Evolutionary conservation across 2,888 invertebrate genomes (phyloP).

Genomic region (Ennomos erosarius): DNA sequence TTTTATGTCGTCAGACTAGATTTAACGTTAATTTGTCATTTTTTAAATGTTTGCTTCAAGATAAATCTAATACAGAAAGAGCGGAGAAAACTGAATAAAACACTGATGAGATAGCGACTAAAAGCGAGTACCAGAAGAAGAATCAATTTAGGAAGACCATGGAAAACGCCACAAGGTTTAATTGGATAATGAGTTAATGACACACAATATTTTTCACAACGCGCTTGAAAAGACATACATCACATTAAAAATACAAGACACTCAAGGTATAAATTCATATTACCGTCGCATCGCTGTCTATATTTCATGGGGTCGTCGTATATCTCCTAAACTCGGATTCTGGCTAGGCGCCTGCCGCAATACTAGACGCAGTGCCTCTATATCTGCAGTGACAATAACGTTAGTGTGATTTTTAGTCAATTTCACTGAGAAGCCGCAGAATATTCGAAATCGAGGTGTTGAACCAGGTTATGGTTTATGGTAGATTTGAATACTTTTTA

Average conservation of each 20-base stretch:
- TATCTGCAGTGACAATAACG: conserved; percentile 26
- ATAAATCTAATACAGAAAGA: background rate
- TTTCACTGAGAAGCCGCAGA: conserved; percentile 3
- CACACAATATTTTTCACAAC: too few relatives aligned
- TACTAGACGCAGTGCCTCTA: conserved; percentile 31
- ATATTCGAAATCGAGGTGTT: background rate
- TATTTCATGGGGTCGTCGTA: conserved; percentile 13
- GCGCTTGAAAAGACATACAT: too few relatives aligned
- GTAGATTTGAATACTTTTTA: too few relatives aligned
- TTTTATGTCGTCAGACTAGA: conserved; percentile 1
- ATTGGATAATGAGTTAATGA: too few relatives aligned
- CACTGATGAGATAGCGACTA: too few relatives aligned
- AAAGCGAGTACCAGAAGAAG: too few relatives aligned
- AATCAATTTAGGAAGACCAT: too few relatives aligned
- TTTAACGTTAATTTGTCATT: background rate
- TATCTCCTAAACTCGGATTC: conserved; percentile 15
- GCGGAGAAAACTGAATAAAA: too few relatives aligned
- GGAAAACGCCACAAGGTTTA: too few relatives aligned
- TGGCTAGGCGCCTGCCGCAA: conserved; percentile 29
- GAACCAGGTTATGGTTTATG: background rate
- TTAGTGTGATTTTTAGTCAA: conserved; percentile 4
- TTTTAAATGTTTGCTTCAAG: background rate
- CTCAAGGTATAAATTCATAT: conserved; percentile 5
- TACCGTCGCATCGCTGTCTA: conserved; percentile 6
- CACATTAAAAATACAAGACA: too few relatives aligned